These are phyloP conservation scores for Phengaris arion DNA, from an alignment of 2,888 invertebrate genomes.

Conservation along the genomic window DNA sequence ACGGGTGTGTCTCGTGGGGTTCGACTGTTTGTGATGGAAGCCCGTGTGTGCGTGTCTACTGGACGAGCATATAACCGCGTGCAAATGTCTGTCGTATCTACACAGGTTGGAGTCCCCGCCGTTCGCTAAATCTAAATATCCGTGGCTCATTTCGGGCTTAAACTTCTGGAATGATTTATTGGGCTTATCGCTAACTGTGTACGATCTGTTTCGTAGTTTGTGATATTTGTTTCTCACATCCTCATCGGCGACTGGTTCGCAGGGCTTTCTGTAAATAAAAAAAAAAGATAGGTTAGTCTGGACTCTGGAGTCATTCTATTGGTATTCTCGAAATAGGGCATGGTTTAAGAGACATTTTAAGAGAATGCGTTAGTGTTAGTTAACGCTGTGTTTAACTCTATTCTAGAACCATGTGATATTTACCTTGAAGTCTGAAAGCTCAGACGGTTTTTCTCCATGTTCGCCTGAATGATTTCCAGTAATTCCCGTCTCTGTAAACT, in stretches of 20 bases:
- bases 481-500: slow-evolving; percentile 89
- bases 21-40: slow-evolving; percentile 66
- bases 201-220: slow-evolving; percentile 72
- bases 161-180: slow-evolving; percentile 62
- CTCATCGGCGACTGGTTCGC: slow-evolving; percentile 61
- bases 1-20: slow-evolving; percentile 48
- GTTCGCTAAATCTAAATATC: slow-evolving; percentile 81
- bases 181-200: slow-evolving; percentile 75
- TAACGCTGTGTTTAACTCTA: not conserved
- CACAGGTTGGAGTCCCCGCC: slow-evolving; percentile 79
- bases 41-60: slow-evolving; percentile 71
- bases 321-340: not conserved
- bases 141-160: slow-evolving; percentile 70
- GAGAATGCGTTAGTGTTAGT: not conserved
- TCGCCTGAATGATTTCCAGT: slow-evolving; percentile 92
- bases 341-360: too few relatives aligned
- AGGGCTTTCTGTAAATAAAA: slow-evolving; percentile 78
- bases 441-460: slow-evolving; percentile 94
- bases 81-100: slow-evolving; percentile 81
- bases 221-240: slow-evolving; percentile 64
- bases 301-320: not conserved
- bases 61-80: slow-evolving; percentile 81
- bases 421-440: slow-evolving; percentile 91
- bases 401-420: slow-evolving; percentile 42
- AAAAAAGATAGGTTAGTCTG: not conserved